Evolutionary conservation across 2,888 invertebrate genomes (phyloP).

Genomic region (Clistopyga incitator): DNA sequence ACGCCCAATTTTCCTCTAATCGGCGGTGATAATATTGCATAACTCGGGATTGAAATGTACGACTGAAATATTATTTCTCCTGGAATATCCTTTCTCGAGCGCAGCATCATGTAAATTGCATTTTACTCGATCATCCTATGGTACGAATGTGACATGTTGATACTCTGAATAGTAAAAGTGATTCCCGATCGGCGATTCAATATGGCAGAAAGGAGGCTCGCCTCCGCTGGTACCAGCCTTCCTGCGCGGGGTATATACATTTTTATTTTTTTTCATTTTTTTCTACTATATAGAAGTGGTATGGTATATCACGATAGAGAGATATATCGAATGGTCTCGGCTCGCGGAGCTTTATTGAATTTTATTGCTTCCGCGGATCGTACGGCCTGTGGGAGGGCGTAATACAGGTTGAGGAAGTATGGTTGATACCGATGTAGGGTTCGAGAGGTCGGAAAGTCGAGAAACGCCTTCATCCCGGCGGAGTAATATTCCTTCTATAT

Average conservation of each 20-base stretch:
- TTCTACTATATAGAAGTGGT: neutral
- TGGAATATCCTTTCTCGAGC: neutral
- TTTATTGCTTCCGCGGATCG: conserved; percentile 55
- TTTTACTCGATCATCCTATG: conserved; percentile 10
- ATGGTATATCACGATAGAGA: neutral
- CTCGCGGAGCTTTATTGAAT: conserved; percentile 55
- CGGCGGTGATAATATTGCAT: neutral
- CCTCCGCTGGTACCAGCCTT: neutral
- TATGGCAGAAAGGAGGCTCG: conserved; percentile 30
- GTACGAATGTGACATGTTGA: conserved; percentile 17
- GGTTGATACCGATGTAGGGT: conserved; percentile 23
- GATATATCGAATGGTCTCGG: conserved; percentile 50
- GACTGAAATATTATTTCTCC: neutral
- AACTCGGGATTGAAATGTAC: neutral
- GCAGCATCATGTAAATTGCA: neutral
- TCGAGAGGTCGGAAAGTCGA: conserved; percentile 37
- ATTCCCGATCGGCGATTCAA: conserved; percentile 50
- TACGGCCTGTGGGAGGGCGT: conserved; percentile 6
- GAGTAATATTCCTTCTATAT: conserved; percentile 51
- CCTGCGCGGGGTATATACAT: conserved; percentile 3
- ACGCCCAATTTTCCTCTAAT: neutral
- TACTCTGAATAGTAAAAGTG: conserved; percentile 6
- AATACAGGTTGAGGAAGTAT: conserved; percentile 26
- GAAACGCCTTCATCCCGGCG: conserved; percentile 48
- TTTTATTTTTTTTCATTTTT: too few relatives aligned